Evolutionary conservation across 37 sponge, comb jelly and placozoan genomes (phyloP), one percentile per base, ranked within the genome.

Genomic region (Halisarca cf. caerulea): DNA sequence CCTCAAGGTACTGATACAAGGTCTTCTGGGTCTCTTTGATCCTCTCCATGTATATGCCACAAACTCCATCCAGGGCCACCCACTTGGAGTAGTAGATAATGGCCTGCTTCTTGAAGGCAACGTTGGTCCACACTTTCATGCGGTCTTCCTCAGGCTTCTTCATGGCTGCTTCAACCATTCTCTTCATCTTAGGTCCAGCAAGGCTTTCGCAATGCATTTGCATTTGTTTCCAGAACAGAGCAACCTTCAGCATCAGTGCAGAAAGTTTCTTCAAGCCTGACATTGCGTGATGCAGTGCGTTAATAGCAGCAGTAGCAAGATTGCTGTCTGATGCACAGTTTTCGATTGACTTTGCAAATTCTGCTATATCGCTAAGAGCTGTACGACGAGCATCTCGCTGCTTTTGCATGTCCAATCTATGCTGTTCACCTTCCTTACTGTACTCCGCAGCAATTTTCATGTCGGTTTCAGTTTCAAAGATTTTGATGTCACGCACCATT

Each of bases 191-290:
- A 27, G 27, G 30, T 6, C 82, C 57, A 18, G 82, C 79, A 11
- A 91, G 53, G 14, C 23, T 3, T 25, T 85, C 42, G 47, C 92
- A 91, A 39, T 91, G 88, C 9, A 59, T 44, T 42, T 88, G 82
- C 85, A 91, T 75, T 43, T 80, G 81, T n/a, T 75, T 64, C 92
- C 92, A 91, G 38, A 91, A 91, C 14, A 78, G 37, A 15, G 92
- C 92, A n/a, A 79, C 88, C 55, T 81, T 70, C 80, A 85, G 72
- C 92, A 91, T 91, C 1, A 91, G 66, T 20, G 85, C 72, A 58
- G 92, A 69, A 17, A 91, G 92, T 27, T 78, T 20, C 51, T 88
- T 72, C 45, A 91, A 79, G 41, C 59, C 86, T n/a, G 78, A 58
- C 43, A 78, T 78, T 2, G 92, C 88, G n/a, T 88, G 39, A 24